Conservation (phyloP, 2,113 vertebrate genomes). For the Eptatretus burgeri region DNA sequence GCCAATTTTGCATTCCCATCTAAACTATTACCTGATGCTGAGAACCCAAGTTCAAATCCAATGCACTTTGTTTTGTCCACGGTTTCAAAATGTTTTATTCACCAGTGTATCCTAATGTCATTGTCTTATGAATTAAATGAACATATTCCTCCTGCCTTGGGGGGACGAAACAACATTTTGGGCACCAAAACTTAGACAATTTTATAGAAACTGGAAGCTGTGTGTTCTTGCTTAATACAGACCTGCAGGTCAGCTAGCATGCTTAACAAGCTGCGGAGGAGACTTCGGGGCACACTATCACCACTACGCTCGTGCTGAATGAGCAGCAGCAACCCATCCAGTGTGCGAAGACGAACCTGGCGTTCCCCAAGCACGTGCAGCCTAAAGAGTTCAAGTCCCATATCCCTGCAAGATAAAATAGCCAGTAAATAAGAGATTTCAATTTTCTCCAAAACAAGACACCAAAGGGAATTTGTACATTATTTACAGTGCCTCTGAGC, state of each 20-base stretch:
- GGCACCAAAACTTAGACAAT: not conserved
- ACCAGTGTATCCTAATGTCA: no score
- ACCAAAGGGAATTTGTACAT: no score
- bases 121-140: not conserved
- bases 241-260: slow-evolving; percentile 97
- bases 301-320: slow-evolving; percentile 76
- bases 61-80: slow-evolving; percentile 2
- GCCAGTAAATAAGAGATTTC: no score
- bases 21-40: no score
- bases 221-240: slow-evolving; percentile 10
- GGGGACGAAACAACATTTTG: not conserved
- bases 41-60: no score
- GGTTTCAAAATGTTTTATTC: not conserved
- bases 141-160: not conserved
- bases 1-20: no score
- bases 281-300: slow-evolving; percentile 69
- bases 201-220: not conserved
- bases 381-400: slow-evolving; percentile 90
- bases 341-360: slow-evolving; percentile 93
- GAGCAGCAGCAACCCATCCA: slow-evolving; percentile 74
- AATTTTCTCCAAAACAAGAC: no score
- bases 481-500: no score
- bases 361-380: slow-evolving; percentile 92
- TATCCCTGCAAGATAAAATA: slow-evolving; percentile 33
- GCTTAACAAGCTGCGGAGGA: slow-evolving; percentile 71